Evolutionary conservation across 1,140 invertebrate genomes (phyloP), one percentile per base, ranked within the genome.

Genomic region (Planococcus citri): DNA sequence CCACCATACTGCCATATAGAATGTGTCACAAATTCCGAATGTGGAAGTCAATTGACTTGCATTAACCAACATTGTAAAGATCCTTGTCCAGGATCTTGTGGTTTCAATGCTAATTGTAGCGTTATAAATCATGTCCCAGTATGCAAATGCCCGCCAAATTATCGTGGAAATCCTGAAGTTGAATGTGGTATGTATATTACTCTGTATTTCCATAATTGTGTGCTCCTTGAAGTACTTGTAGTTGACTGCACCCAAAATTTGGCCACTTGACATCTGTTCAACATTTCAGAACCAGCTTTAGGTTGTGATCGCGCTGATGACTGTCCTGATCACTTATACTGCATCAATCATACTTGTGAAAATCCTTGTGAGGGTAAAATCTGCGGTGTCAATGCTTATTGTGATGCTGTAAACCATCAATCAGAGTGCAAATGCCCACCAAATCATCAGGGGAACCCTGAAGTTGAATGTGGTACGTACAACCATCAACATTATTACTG

Each of bases 41-140:
- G 91, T 78, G 82, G 85, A n/a, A 82, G 87, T 72, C 85, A 91
- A 75, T 88, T 88, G 76, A 87, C 88, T 37, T 94, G 91, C 75
- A 82, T 89, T 69, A 84, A 86, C 73, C 89, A 90, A 72, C 90
- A 90, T 76, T 94, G 91, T 74, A 79, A 81, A 24, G 87, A 92
- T 79, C 90, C 90, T 22, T 92, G 90, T 74, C 84, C 86, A 9
- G 88, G 88, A 69, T 86, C 87, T 33, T 92, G 90, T 77, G 89
- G 89, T n/a, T 83, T 87, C 70, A 90, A 92, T 78, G 89, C 91
- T 9, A 79, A 88, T 72, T 95, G 92, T 77, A 86, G 88, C 73
- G 88, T 92, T 1, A 84, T 91, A n/a, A 88, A 91, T 75, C 91
- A 94, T 76, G 90, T 90, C 73, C 89, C 90, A 0, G 83, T 86